Evolutionary conservation across 1,140 invertebrate genomes (phyloP), one percentile per base, ranked within the genome.

Genomic region (Drosophila nasuta): DNA sequence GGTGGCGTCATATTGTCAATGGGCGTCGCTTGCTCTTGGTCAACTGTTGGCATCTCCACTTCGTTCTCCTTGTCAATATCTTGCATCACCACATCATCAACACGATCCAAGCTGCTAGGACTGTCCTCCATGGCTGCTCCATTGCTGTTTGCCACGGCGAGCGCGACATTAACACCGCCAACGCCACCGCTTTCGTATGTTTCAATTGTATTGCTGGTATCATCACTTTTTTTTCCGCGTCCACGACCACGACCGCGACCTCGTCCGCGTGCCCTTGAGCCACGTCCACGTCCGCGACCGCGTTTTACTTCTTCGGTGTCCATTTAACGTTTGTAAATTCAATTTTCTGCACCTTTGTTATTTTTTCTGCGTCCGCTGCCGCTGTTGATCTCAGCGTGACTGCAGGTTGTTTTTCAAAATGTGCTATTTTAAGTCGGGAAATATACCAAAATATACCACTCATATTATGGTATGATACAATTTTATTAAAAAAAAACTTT

Each of bases 241-340:
- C 96, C 96, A 46, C 96, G 93, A 13, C 96, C 95, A 63, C 96
- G 93, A 1, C 96, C 96, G 17, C 96, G 94, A 10, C 95, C 94
- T 66, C 95, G 93, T 2, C 94, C 94, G 64, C 94, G 91, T 15
- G 94, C 92, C 79, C 94, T 82, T 10, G 94, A 93, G 52, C 94
- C 94, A 7, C 94, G 93, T 28, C 94, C 94, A 45, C 95, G 92
- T 5, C 95, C 95, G 58, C 95, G 93, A 48, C 94, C 95, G 38
- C 94, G 93, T 59, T 94, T 91, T 73, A 94, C 94, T 78, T 94
- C 94, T 70, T 93, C 93, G 69, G 48, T 82, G 54, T 92, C 91
- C 88, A 92, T 92, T 67, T 58, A 8, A 10, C 3, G 15, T 15
- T 41, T 41, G 8, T 41, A 57, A 25, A 57, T 48, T 41, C 33